A percentile compares a stretch with the other conserved stretches of the same genome.
Conservation (phyloP, 2,113 vertebrate species). For the Sinocyclocheilus anophthalmus region DNA sequence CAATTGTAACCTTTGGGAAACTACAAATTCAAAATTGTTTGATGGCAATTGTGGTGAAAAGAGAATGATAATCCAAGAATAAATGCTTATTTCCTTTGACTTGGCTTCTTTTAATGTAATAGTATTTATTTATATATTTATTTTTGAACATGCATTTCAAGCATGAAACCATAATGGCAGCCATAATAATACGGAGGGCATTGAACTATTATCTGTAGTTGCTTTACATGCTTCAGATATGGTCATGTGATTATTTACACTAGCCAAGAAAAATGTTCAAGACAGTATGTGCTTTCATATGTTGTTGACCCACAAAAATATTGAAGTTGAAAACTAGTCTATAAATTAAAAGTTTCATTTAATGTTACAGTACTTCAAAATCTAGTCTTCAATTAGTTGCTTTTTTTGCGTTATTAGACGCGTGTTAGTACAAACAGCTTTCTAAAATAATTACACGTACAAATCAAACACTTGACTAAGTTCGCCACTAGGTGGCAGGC, state of each 20-base stretch:
- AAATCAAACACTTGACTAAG: neutral
- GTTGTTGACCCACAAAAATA: no score
- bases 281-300: no score
- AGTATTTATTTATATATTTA: no score
- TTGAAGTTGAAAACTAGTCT: no score
- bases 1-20: no score
- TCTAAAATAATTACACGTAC: neutral
- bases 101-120: no score
- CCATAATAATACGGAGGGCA: neutral
- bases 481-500: conserved; percentile 22
- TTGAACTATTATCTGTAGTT: neutral
- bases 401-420: neutral
- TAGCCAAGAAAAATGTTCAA: neutral
- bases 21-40: no score
- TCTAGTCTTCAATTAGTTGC: no score
- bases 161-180: no score
- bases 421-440: neutral
- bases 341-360: no score
- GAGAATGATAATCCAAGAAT: neutral
- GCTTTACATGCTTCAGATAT: neutral
- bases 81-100: no score
- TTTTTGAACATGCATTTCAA: neutral
- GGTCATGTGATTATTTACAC: neutral
- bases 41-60: neutral
- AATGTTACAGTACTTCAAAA: no score